phyloP scores from a whole-genome alignment of 2,113 vertebrate species.

The Apteryx owenii region DNA sequence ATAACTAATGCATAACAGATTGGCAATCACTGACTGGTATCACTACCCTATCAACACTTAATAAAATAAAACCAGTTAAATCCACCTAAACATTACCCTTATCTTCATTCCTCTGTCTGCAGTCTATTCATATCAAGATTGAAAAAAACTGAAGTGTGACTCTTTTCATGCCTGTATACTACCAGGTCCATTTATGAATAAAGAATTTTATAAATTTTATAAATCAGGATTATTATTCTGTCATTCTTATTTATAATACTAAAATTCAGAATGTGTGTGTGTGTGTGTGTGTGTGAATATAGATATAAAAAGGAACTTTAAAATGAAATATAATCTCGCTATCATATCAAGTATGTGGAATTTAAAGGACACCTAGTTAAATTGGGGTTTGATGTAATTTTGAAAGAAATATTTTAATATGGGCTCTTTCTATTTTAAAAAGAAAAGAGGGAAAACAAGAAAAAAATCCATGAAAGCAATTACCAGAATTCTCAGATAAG shows the following conservation, averaged over 20 bases:
- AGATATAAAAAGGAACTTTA: background rate
- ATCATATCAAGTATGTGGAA: no score
- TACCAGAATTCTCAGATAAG: background rate
- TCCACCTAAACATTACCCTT: background rate
- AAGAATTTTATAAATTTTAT: background rate
- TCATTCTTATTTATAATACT: background rate
- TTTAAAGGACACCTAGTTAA: background rate
- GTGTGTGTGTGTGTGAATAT: no score
- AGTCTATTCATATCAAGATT: background rate
- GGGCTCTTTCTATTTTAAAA: background rate
- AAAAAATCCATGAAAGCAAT: no score
- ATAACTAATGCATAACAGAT: no score
- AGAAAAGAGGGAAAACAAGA: background rate
- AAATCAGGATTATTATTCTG: background rate
- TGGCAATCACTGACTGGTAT: no score
- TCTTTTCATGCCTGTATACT: background rate
- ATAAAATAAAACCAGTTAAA: background rate
- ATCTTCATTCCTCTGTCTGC: background rate
- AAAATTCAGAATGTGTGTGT: background rate
- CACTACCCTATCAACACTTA: background rate
- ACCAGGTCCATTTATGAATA: background rate
- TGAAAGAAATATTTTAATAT: background rate
- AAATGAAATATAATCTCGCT: no score
- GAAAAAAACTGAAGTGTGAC: background rate
- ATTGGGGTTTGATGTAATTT: background rate